These are phyloP conservation scores for Synergus laeviventris DNA, from an alignment of 2,888 invertebrate genomes.

Conservation along the genomic window DNA sequence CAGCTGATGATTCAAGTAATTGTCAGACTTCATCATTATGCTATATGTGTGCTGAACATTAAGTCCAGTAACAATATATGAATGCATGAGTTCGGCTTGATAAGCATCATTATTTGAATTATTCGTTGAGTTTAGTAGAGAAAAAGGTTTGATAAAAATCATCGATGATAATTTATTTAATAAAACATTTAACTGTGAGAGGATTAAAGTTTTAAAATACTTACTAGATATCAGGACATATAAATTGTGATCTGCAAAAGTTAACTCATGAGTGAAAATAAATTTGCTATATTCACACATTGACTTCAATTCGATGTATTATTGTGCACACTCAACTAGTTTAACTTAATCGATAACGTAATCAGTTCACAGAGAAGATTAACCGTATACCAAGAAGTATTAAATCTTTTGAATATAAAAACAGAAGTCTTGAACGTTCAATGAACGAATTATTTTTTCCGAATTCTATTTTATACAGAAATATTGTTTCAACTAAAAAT, in stretches of 20 bases:
- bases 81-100: background rate
- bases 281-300: background rate
- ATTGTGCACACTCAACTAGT: background rate
- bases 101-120: too few relatives aligned
- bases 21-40: background rate
- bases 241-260: too few relatives aligned
- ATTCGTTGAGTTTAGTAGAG: background rate
- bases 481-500: too few relatives aligned
- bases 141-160: background rate
- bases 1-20: background rate
- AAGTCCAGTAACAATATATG: background rate
- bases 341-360: slow-evolving; percentile 3
- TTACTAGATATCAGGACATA: background rate
- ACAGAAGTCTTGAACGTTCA: too few relatives aligned
- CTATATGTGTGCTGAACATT: background rate
- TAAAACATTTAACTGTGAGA: too few relatives aligned
- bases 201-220: too few relatives aligned
- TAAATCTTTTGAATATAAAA: too few relatives aligned
- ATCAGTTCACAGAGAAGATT: background rate
- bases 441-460: too few relatives aligned
- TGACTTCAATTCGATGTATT: background rate
- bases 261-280: background rate
- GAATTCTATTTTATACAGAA: too few relatives aligned
- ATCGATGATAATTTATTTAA: background rate
- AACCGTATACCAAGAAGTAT: background rate